Evolutionary conservation across 2,113 vertebrate species (phyloP).

Genomic region (Chloropsis hardwickii): DNA sequence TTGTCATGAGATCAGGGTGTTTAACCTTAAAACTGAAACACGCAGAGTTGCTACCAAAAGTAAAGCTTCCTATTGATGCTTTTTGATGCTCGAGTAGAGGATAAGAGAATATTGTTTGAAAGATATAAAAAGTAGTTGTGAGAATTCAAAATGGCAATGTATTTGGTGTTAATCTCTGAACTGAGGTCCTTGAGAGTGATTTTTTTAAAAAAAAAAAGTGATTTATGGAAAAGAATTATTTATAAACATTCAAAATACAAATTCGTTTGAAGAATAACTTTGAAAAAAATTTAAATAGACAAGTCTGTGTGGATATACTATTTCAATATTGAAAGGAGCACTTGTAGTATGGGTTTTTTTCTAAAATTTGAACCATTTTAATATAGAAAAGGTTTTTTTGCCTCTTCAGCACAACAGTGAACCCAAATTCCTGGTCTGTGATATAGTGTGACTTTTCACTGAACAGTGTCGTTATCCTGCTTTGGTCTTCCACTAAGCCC

Average conservation of each 20-base stretch:
- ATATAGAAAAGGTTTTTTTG: neutral
- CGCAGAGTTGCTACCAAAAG: neutral
- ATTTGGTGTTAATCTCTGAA: neutral
- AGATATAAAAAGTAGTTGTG: neutral
- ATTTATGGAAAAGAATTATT: neutral
- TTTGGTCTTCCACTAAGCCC: neutral
- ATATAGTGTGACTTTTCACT: neutral
- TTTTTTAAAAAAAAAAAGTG: neutral
- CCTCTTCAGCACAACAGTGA: neutral
- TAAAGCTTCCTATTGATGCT: neutral
- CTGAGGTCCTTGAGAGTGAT: neutral
- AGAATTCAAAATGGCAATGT: neutral
- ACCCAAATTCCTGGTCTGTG: neutral
- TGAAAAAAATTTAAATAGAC: neutral
- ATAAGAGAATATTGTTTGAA: neutral
- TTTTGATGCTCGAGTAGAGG: neutral
- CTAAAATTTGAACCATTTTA: neutral
- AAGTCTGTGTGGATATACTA: neutral
- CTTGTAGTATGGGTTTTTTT: neutral
- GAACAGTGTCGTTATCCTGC: neutral
- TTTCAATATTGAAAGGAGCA: neutral
- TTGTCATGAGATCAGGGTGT: neutral
- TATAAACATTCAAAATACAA: neutral
- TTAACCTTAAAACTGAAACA: neutral
- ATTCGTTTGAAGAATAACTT: neutral